Evolutionary conservation across 2,888 invertebrate genomes (phyloP).

Genomic region (Drosophila anomalata): DNA sequence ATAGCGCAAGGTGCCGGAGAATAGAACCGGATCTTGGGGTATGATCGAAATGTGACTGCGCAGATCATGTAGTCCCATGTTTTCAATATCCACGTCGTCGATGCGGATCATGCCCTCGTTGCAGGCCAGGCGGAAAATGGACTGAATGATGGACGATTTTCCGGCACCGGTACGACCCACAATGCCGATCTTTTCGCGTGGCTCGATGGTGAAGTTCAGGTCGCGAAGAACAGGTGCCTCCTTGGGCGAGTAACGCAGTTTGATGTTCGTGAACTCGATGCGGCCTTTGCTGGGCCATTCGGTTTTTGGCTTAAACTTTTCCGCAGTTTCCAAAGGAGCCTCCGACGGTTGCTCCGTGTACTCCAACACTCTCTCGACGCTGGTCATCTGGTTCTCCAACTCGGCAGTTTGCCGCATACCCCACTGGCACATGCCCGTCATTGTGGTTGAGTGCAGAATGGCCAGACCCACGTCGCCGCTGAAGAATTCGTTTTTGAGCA

Average conservation of each 20-base stretch:
- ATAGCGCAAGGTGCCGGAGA: conserved; percentile 92
- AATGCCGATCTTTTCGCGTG: conserved; percentile 89
- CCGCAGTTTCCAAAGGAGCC: conserved; percentile 85
- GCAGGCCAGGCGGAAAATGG: conserved; percentile 92
- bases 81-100: conserved; percentile 89
- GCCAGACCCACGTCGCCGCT: conserved; percentile 89
- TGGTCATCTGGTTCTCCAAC: conserved; percentile 91
- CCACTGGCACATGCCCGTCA: conserved; percentile 91
- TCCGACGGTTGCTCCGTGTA: conserved; percentile 90
- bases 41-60: conserved; percentile 94
- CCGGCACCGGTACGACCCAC: conserved; percentile 96
- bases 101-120: conserved; percentile 91
- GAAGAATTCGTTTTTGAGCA: conserved; percentile 84
- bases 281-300: conserved; percentile 89
- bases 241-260: conserved; percentile 88
- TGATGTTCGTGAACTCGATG: conserved; percentile 88
- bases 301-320: conserved; percentile 82
- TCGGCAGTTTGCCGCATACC: conserved; percentile 95
- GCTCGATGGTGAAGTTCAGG: conserved; percentile 87
- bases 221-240: conserved; percentile 90
- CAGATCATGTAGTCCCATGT: conserved; percentile 91
- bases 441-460: conserved; percentile 88
- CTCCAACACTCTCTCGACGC: conserved; percentile 93
- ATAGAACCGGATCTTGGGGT: conserved; percentile 95
- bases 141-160: conserved; percentile 92